Evolutionary conservation across 1,140 invertebrate species (phyloP), one percentile per base, ranked within the genome.

Genomic region (Papilio dardanus): DNA sequence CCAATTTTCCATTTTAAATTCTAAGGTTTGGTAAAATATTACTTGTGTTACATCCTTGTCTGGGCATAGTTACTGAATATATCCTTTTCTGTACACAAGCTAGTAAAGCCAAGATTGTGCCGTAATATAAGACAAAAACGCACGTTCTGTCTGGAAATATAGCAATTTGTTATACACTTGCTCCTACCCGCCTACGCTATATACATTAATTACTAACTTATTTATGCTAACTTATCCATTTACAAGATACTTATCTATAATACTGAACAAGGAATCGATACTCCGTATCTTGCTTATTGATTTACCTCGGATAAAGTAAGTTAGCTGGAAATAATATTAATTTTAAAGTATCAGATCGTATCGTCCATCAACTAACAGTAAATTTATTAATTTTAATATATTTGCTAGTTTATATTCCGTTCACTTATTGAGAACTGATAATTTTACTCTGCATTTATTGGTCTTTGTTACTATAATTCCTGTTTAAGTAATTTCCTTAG

Each of bases 181-280:
- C 76, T 75, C 76, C 77, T 74, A 79, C 75, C 65, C 24, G 40
- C 80, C 80, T 74, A 81, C 78, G 46, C 69, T 35, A 46, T 71
- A 81, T 77, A 77, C 79, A 81, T 81, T 81, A 77, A 76, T 54
- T 74, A 75, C 74, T 80, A 40, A 69, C 69, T 31, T 42, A 78
- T 40, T 79, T 74, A 81, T 76, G 80, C 76, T 79, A 81, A 79
- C 71, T n/a, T 67, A 76, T 74, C 76, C 74, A 71, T 74, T 79
- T 46, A 78, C 33, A 40, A 37, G 75, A 79, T 81, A 77, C 77
- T 75, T 77, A 81, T 81, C 78, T 77, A 30, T 71, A 71, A 77
- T 74, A 77, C 77, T 65, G 74, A 76, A 74, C 77, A 33, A 76
- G 71, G 77, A 78, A 77, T 76, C 76, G 76, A 82, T 80, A 82